These are phyloP conservation scores for Drosophila ercepeae DNA, from an alignment of 1,140 invertebrate species.

Conservation along the genomic window DNA sequence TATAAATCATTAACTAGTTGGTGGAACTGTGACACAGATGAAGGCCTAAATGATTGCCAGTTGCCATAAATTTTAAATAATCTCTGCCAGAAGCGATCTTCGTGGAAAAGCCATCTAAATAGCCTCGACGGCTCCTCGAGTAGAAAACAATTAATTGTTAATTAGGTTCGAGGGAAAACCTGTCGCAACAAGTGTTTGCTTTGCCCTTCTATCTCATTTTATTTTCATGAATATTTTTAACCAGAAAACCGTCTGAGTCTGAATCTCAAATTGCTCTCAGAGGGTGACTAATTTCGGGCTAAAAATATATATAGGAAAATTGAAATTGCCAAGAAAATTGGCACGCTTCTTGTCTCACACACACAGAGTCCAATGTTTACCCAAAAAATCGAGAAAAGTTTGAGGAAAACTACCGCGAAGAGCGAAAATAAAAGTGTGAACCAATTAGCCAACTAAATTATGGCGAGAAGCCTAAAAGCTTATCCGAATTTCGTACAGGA, in stretches of 20 bases:
- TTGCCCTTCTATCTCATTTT: slow-evolving; percentile 29
- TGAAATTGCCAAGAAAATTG: slow-evolving; percentile 74
- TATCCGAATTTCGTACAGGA: slow-evolving; percentile 35
- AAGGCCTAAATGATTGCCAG: slow-evolving; percentile 36
- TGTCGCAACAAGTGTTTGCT: slow-evolving; percentile 65
- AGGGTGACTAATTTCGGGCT: slow-evolving; percentile 67
- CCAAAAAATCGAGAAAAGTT: slow-evolving; percentile 1
- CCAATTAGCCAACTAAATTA: slow-evolving; percentile 74
- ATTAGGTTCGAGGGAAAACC: slow-evolving; percentile 53
- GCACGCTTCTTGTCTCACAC: slow-evolving; percentile 68
- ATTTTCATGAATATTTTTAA: slow-evolving; percentile 21
- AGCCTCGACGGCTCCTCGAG: slow-evolving; percentile 11
- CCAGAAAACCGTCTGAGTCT: slow-evolving; percentile 40
- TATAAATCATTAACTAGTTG: slow-evolving; percentile 41
- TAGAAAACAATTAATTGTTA: slow-evolving; percentile 63
- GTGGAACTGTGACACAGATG: slow-evolving; percentile 33
- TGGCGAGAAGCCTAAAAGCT: slow-evolving; percentile 49
- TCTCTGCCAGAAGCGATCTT: slow-evolving; percentile 8
- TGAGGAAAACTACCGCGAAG: slow-evolving; percentile 31
- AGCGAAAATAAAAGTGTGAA: slow-evolving; percentile 54
- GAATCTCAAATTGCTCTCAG: slow-evolving; percentile 21
- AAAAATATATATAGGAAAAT: slow-evolving; percentile 70
- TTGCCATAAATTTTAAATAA: slow-evolving; percentile 40
- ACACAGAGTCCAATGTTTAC: slow-evolving; percentile 9
- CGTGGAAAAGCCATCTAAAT: slow-evolving; percentile 19